phyloP scores from a whole-genome alignment of 2,888 invertebrate genomes.

The Cheiracanthium punctorium region DNA sequence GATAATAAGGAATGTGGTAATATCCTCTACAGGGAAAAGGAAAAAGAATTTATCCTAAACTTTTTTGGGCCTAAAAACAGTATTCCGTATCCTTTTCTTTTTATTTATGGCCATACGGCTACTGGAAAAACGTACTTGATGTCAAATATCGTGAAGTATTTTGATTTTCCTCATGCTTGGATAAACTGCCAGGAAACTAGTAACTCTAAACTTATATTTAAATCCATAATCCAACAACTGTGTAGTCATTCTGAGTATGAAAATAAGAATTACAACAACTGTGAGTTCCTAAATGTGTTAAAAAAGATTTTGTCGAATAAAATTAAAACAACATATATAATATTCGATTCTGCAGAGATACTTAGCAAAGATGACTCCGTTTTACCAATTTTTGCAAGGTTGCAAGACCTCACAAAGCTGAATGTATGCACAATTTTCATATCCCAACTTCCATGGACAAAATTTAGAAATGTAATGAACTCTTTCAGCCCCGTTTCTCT shows the following conservation, averaged over 20 bases:
- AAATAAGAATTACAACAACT: constrained; percentile 21
- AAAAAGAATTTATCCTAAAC: constrained; percentile 25
- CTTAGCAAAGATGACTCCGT: constrained; percentile 38
- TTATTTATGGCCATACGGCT: constrained; percentile 49
- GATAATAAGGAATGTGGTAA: not conserved
- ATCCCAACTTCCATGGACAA: constrained; percentile 40
- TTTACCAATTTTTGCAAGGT: constrained; percentile 5
- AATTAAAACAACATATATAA: constrained; percentile 37
- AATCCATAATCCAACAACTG: constrained; percentile 2
- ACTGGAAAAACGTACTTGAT: constrained; percentile 48
- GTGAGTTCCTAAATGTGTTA: constrained; percentile 29
- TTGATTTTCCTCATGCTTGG: constrained; percentile 22
- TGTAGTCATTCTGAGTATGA: not conserved
- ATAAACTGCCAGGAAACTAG: constrained; percentile 43
- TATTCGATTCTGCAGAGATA: constrained; percentile 46
- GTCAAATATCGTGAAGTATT: constrained; percentile 4
- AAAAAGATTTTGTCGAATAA: constrained; percentile 16
- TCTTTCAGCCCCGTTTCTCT: constrained; percentile 29
- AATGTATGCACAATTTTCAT: constrained; percentile 56
- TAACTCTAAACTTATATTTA: constrained; percentile 16
- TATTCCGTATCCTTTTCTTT: constrained; percentile 45
- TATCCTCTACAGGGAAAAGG: constrained; percentile 41
- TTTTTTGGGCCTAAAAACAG: constrained; percentile 18
- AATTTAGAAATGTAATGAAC: constrained; percentile 2
- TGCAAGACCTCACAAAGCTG: constrained; percentile 35